These are phyloP conservation scores for Drosophila engyochracea DNA, from an alignment of 2,888 invertebrate species.

Conservation along the genomic window DNA sequence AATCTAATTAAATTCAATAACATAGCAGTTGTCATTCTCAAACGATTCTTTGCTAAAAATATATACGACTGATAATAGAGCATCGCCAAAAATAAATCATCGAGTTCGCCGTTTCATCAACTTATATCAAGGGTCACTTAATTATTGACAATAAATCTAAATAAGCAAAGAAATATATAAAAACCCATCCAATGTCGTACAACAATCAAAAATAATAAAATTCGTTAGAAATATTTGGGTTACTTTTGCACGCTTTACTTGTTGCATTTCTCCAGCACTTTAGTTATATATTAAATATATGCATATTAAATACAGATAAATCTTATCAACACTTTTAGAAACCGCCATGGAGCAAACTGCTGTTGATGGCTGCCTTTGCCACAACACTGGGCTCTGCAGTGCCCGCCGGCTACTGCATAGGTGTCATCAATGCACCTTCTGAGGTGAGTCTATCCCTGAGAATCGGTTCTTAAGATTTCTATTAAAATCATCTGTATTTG, in stretches of 20 bases:
- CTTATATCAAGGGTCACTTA: conserved; percentile 45
- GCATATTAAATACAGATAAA: conserved; percentile 1
- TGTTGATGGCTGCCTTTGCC: conserved; percentile 89
- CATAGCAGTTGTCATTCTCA: background rate
- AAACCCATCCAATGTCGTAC: conserved; percentile 53
- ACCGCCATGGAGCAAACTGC: conserved; percentile 81
- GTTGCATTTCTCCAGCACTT: background rate
- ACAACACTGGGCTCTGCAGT: conserved; percentile 92
- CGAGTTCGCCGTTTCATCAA: conserved; percentile 1
- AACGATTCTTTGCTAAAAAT: background rate
- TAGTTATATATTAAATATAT: background rate
- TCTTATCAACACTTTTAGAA: conserved; percentile 60
- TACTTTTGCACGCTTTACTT: background rate
- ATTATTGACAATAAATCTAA: conserved; percentile 45
- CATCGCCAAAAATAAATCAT: conserved; percentile 54
- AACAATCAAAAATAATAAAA: background rate
- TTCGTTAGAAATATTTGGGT: background rate
- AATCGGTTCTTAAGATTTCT: background rate
- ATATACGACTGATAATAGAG: conserved; percentile 26
- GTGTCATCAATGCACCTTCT: conserved; percentile 93
- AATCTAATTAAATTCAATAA: conserved; percentile 28
- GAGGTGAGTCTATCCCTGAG: conserved; percentile 86
- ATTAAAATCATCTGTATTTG: conserved; percentile 2
- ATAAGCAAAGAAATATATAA: conserved; percentile 6
- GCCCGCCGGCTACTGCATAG: conserved; percentile 94